phyloP scores from a whole-genome alignment of 1,140 invertebrate genomes.

The Tetramorium simillimum region DNA sequence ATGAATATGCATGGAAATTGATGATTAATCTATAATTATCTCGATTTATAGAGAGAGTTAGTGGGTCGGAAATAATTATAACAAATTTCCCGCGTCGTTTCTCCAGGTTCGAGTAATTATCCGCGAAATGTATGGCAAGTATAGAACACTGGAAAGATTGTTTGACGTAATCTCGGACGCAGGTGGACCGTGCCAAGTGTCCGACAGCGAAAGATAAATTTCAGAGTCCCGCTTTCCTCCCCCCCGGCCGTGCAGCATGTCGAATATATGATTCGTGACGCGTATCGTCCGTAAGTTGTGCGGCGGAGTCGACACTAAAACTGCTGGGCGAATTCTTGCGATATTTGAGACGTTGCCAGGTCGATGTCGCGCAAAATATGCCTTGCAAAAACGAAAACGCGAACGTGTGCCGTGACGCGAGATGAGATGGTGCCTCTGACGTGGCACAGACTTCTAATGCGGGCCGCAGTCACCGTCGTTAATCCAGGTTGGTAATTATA shows the following conservation, averaged over 20 bases:
- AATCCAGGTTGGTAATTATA: constrained; percentile 18
- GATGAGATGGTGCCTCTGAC: not conserved
- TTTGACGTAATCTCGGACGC: constrained; percentile 30
- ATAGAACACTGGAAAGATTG: not conserved
- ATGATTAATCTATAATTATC: constrained; percentile 34
- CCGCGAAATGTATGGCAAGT: constrained; percentile 2
- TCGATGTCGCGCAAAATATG: constrained; percentile 22
- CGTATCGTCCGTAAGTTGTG: constrained; percentile 44
- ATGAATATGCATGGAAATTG: not conserved
- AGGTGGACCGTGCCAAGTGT: constrained; percentile 26
- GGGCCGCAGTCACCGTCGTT: not conserved
- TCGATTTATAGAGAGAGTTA: not conserved
- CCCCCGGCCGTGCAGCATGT: not conserved
- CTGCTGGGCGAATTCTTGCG: constrained; percentile 43
- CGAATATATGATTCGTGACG: constrained; percentile 47
- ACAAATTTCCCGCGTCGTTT: constrained; percentile 19
- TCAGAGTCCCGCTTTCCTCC: not conserved
- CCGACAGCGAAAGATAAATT: constrained; percentile 47
- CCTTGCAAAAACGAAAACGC: constrained; percentile 1
- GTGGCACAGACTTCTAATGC: constrained; percentile 4
- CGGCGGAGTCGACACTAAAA: constrained; percentile 43
- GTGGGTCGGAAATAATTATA: not conserved
- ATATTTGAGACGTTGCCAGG: constrained; percentile 52
- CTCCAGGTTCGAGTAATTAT: not conserved
- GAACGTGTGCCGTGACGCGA: not conserved